phyloP scores from a whole-genome alignment of 2,113 vertebrate genomes.

The Paramormyrops kingsleyae region DNA sequence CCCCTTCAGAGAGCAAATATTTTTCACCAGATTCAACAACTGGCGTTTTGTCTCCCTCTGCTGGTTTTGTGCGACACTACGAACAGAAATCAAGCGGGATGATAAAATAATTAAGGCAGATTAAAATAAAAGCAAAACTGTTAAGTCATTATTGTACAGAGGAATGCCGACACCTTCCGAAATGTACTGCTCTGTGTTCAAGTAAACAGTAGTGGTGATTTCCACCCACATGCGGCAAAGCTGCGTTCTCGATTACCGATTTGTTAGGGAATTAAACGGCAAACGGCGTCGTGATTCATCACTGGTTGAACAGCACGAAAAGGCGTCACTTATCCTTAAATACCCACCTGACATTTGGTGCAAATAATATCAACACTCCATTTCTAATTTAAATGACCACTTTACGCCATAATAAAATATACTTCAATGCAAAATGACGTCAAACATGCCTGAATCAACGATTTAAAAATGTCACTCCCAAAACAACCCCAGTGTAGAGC shows the following conservation, averaged over 20 bases:
- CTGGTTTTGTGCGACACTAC: not conserved
- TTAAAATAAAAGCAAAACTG: not conserved
- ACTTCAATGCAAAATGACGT: not conserved
- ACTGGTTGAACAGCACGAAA: not conserved
- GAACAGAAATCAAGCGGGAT: not conserved
- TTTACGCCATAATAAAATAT: not conserved
- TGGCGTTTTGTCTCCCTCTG: constrained; percentile 8
- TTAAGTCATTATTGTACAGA: not conserved
- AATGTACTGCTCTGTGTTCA: not conserved
- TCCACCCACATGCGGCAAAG: constrained; percentile 9
- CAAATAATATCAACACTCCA: not conserved
- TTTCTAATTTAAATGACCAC: not conserved
- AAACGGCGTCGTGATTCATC: constrained; percentile 18
- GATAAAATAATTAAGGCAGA: not conserved
- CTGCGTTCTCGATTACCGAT: constrained; percentile 3
- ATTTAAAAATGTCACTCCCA: not conserved
- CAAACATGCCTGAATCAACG: not conserved
- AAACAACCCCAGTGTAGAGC: not conserved
- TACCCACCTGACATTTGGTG: not conserved
- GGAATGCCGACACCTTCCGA: not conserved
- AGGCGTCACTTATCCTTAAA: not conserved
- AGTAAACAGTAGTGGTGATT: not conserved
- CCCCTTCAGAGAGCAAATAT: not conserved
- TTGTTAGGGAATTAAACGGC: not conserved
- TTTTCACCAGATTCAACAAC: not conserved